Conservation (phyloP, 2,797 vertebrate species). For the Okamejei kenojei region DNA sequence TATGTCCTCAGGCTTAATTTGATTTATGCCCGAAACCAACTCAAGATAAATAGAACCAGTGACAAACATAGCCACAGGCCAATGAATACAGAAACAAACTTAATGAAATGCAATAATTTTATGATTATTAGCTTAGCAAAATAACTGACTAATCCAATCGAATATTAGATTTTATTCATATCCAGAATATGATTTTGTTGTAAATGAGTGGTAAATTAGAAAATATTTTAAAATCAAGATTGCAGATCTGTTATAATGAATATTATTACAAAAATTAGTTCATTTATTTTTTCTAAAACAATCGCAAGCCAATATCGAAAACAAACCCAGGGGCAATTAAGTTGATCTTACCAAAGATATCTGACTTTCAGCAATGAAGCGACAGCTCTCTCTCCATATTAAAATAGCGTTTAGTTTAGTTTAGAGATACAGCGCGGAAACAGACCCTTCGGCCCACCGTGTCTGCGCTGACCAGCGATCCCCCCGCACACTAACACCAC, state of each 20-base stretch:
- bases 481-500: too few species aligned
- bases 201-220: slow-evolving; percentile 11
- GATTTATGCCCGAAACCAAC: slow-evolving; percentile 15
- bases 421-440: too few species aligned
- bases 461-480: too few species aligned
- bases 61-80: neutral
- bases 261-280: neutral
- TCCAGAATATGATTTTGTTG: neutral
- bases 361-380: slow-evolving; percentile 41
- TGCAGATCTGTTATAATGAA: slow-evolving; percentile 1
- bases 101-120: slow-evolving; percentile 32
- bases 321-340: slow-evolving; percentile 59
- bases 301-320: slow-evolving; percentile 54
- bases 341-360: slow-evolving; percentile 55
- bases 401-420: neutral
- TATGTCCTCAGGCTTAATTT: neutral
- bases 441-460: too few species aligned
- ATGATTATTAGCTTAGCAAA: slow-evolving; percentile 19
- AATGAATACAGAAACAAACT: slow-evolving; percentile 13
- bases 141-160: neutral
- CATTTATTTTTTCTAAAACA: slow-evolving; percentile 25
- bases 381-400: neutral
- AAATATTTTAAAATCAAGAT: neutral
- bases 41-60: neutral
- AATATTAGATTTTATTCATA: neutral